Evolutionary conservation across 2,797 vertebrate species (phyloP), one percentile per base, ranked within the genome.

Genomic region (Pantherophis vulpinus): DNA sequence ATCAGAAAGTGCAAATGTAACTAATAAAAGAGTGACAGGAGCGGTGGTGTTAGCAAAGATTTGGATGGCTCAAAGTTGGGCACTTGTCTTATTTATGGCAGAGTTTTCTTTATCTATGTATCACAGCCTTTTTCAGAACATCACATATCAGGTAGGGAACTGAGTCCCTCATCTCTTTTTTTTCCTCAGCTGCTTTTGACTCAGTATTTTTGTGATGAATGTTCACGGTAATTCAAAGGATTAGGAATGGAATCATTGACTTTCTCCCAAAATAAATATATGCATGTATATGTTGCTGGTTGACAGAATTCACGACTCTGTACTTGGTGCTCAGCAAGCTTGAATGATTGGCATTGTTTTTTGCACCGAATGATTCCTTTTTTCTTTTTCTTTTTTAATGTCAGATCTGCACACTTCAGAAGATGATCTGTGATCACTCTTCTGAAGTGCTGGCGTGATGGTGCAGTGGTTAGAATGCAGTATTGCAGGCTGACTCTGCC

Each of bases 181-280:
- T 13, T 1, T 0, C 2, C 14, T 20, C 59, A 59, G 18, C 14
- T 18, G 16, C 56, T 92, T 94, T 94, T 94, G 59, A 94, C 92
- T 95, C 74, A 91, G 88, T 96, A 93, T 96, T 97, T 96, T 59
- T 61, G 90, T 96, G 94, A 94, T 96, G 93, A 95, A 96, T 97
- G 94, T 95, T 96, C 92, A 93, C 88, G 91, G 74, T 92, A 90
- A 95, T 92, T 90, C 91, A 95, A 54, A 93, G 91, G 91, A 96
- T 96, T 93, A 97, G 96, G 92, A 96, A 93, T 94, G 96, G 92
- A 96, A 96, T 93, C 94, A 91, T 91, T 93, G 94, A 37, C 29
- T 96, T 58, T 88, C 74, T 12, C 74, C 74, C 37, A 12, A 47
- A 47, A 83, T 83, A 83, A 47, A 47, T 83, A 47, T 25, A 83